phyloP scores from a whole-genome alignment of 2,888 invertebrate genomes.

The Caenorhabditis virilis region DNA sequence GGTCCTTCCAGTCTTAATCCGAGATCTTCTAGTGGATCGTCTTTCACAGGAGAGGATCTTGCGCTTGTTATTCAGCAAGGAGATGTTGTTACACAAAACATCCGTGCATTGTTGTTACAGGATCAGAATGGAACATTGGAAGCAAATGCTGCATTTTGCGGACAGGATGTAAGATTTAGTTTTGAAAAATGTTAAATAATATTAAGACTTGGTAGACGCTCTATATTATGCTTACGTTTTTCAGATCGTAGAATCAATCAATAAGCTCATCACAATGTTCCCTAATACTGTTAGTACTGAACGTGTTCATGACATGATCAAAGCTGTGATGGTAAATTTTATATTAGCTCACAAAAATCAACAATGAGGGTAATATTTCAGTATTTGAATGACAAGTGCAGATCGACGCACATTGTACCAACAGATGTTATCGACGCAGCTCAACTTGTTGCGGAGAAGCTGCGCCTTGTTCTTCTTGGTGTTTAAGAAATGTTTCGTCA shows the following conservation, averaged over 20 bases:
- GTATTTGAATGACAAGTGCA: slow-evolving; percentile 37
- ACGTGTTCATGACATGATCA: slow-evolving; percentile 16
- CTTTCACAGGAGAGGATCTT: slow-evolving; percentile 21
- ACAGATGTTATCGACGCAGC: slow-evolving; percentile 22
- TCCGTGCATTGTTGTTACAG: slow-evolving; percentile 19
- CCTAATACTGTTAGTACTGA: slow-evolving; percentile 17
- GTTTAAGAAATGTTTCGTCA: neutral
- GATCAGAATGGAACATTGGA: slow-evolving; percentile 34
- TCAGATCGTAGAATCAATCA: slow-evolving; percentile 31
- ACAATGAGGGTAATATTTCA: slow-evolving; percentile 10
- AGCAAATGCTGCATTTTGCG: slow-evolving; percentile 18
- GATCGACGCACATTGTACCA: slow-evolving; percentile 11
- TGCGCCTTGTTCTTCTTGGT: slow-evolving; percentile 6
- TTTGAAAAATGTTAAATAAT: neutral
- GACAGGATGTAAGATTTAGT: slow-evolving; percentile 17
- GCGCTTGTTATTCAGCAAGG: slow-evolving; percentile 25
- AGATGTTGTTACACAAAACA: slow-evolving; percentile 20
- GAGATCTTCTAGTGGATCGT: slow-evolving; percentile 18
- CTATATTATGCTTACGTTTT: neutral
- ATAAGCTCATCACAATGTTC: slow-evolving; percentile 21
- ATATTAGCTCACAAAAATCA: neutral
- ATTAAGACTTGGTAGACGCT: neutral
- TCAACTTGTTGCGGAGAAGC: slow-evolving; percentile 22
- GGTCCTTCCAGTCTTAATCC: slow-evolving; percentile 21
- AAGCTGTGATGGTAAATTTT: slow-evolving; percentile 20